A percentile compares a stretch with the other conserved stretches of the same genome.
phyloP scores from a whole-genome alignment of 64 coral and sea anemone genomes.

The Montipora efflorescens region DNA sequence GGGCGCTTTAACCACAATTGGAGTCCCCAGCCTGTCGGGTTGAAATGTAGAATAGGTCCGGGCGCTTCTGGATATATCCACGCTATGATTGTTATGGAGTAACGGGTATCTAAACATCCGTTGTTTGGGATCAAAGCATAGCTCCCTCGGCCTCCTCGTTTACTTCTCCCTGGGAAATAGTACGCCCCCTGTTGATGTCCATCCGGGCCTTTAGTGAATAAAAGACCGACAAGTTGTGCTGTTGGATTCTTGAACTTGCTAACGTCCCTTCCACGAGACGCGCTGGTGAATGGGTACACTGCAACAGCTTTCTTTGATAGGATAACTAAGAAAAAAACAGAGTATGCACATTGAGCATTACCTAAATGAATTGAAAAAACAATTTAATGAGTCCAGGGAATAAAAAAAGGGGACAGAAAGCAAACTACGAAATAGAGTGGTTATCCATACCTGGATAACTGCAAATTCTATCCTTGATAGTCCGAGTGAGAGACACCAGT shows the following conservation, averaged over 20 bases:
- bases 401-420: neutral
- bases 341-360: neutral
- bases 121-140: slow-evolving; percentile 82
- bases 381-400: neutral
- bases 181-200: slow-evolving; percentile 73
- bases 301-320: slow-evolving; percentile 62
- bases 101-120: slow-evolving; percentile 80
- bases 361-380: neutral
- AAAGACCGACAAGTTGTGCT: slow-evolving; percentile 54
- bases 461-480: slow-evolving; percentile 37
- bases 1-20: slow-evolving; percentile 78
- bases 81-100: slow-evolving; percentile 84
- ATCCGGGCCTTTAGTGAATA: slow-evolving; percentile 70
- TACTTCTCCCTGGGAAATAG: slow-evolving; percentile 50
- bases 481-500: slow-evolving; percentile 26
- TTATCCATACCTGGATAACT: slow-evolving; percentile 11
- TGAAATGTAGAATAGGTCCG: slow-evolving; percentile 85
- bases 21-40: slow-evolving; percentile 73
- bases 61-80: slow-evolving; percentile 89
- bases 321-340: neutral
- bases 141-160: slow-evolving; percentile 26
- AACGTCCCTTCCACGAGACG: slow-evolving; percentile 54
- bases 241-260: slow-evolving; percentile 62
- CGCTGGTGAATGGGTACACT: slow-evolving; percentile 74
- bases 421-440: too few species aligned